Percentiles rank a stretch among this genome's conserved stretches.
Evolutionary conservation across 2,888 invertebrate species (phyloP).

Genomic region (Cyclophora punctaria): DNA sequence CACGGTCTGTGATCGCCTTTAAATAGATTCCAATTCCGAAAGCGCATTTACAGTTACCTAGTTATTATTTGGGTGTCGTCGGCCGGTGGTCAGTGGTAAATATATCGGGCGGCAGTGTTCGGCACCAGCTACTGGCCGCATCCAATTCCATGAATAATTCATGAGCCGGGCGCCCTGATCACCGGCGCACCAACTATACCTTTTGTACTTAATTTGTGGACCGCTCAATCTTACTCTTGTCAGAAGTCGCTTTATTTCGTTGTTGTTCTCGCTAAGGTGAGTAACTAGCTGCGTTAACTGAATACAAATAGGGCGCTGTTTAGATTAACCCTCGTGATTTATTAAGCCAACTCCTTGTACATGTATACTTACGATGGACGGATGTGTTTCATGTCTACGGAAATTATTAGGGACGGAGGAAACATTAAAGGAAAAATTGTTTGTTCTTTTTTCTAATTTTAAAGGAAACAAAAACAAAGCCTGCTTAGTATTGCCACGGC

Average conservation of each 20-base stretch:
- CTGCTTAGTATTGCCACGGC: not conserved
- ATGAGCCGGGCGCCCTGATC: constrained; percentile 44
- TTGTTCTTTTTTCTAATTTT: constrained; percentile 1
- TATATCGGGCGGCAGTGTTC: constrained; percentile 40
- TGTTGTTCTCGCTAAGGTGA: constrained; percentile 18
- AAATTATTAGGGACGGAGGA: constrained; percentile 17
- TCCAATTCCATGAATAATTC: constrained; percentile 55
- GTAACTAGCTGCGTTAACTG: constrained; percentile 13
- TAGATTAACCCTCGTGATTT: constrained; percentile 20
- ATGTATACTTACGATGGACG: constrained; percentile 3
- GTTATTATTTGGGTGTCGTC: constrained; percentile 43
- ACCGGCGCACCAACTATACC: constrained; percentile 32
- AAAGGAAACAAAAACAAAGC: constrained; percentile 6
- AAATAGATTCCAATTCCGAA: constrained; percentile 21
- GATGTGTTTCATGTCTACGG: constrained; percentile 16
- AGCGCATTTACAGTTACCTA: constrained; percentile 16
- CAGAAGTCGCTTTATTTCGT: constrained; percentile 27
- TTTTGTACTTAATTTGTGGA: constrained; percentile 45
- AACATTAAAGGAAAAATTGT: constrained; percentile 15
- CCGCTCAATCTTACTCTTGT: constrained; percentile 39
- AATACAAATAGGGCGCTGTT: constrained; percentile 20
- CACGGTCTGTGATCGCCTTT: constrained; percentile 16
- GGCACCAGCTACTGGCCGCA: constrained; percentile 17
- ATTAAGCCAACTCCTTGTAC: constrained; percentile 10
- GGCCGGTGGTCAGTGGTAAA: constrained; percentile 44